Percentiles rank a stretch among this genome's conserved stretches.
Conservation (phyloP, 2,888 invertebrate species). For the Agapostemon virescens region DNA sequence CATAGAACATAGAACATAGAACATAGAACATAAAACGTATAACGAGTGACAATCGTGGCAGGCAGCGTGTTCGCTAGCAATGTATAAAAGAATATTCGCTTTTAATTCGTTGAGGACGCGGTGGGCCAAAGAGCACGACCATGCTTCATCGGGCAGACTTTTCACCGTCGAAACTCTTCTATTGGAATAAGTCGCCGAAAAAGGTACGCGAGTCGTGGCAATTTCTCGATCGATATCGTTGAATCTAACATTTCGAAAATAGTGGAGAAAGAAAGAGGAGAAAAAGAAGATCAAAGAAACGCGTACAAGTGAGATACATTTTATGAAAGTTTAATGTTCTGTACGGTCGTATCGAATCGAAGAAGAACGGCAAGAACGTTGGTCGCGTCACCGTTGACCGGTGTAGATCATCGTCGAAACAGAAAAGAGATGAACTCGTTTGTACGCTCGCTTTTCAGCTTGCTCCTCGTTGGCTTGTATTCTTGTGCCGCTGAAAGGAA, state of each 20-base stretch:
- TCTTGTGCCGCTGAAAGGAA: conserved; percentile 57
- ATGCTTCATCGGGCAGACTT: conserved; percentile 15
- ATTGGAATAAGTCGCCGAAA: conserved; percentile 8
- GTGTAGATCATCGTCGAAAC: conserved; percentile 20
- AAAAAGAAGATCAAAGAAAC: background rate
- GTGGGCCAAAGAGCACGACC: background rate
- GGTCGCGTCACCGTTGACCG: conserved; percentile 35
- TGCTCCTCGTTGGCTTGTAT: conserved; percentile 46
- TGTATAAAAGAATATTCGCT: background rate
- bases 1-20: no score
- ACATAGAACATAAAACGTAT: background rate
- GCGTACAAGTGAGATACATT: background rate
- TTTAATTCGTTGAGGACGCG: background rate
- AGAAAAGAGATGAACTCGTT: conserved; percentile 57
- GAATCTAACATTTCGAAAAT: background rate
- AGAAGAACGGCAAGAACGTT: background rate
- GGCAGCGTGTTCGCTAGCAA: background rate
- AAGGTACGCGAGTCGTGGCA: conserved; percentile 5
- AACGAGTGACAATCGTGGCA: background rate
- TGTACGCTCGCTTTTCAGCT: conserved; percentile 40
- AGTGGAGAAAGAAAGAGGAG: background rate
- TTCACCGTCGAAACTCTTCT: background rate
- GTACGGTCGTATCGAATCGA: background rate
- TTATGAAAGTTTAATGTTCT: conserved; percentile 4
- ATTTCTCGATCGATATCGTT: background rate